Percentiles rank a stretch among this genome's conserved stretches.
Conservation (phyloP, 2,888 invertebrate species). For the Dilophus febrilis region DNA sequence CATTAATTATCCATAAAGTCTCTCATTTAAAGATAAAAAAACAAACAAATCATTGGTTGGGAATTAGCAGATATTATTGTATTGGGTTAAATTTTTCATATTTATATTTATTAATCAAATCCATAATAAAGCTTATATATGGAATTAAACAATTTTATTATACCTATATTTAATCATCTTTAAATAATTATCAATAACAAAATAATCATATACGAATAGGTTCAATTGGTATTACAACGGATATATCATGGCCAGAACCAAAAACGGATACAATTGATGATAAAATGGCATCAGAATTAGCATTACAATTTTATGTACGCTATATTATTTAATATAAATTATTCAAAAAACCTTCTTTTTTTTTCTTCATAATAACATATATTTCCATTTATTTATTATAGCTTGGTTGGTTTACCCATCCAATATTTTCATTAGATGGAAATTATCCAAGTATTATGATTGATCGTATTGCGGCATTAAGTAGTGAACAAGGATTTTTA, state of each 20-base stretch:
- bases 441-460: slow-evolving; percentile 52
- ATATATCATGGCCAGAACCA: slow-evolving; percentile 43
- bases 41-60: too few relatives aligned
- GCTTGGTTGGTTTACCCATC: slow-evolving; percentile 50
- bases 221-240: slow-evolving; percentile 42
- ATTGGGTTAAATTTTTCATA: too few relatives aligned
- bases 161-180: too few relatives aligned
- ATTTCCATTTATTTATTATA: slow-evolving; percentile 16
- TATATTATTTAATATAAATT: neutral
- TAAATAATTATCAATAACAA: too few relatives aligned
- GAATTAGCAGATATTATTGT: too few relatives aligned
- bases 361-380: too few relatives aligned
- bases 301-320: slow-evolving; percentile 41
- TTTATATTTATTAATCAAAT: too few relatives aligned
- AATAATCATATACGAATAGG: slow-evolving; percentile 25
- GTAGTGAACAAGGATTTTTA: slow-evolving; percentile 37
- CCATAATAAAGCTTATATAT: too few relatives aligned
- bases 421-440: slow-evolving; percentile 42
- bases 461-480: slow-evolving; percentile 36
- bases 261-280: slow-evolving; percentile 35
- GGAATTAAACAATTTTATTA: too few relatives aligned
- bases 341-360: neutral
- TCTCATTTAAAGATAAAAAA: too few relatives aligned
- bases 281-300: slow-evolving; percentile 40
- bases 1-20: too few relatives aligned